Evolutionary conservation across 2,888 invertebrate species (phyloP), one percentile per base, ranked within the genome.

Genomic region (Coecobrya sp.): DNA sequence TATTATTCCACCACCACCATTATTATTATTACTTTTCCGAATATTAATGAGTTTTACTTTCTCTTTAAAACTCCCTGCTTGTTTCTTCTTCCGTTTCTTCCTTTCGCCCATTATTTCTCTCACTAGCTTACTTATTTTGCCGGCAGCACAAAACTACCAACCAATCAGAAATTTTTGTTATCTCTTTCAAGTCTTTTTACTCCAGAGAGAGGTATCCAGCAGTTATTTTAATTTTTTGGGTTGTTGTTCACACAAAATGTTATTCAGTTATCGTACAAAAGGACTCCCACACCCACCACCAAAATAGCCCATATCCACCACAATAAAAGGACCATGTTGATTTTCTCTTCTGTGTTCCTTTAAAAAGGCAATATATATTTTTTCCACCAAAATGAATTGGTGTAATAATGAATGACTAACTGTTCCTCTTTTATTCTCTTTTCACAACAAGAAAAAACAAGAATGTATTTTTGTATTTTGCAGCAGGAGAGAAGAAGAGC

Each of bases 331-430:
- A 73, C 30, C 73, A 73, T 73, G 73, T 42, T 73, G 27, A 68
- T 45, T 73, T 13, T 10, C 19, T 22, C 1, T 52, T 52, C 19
- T 62, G 19, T 62, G 13, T 65, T 27, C 13, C 25, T 65, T 25
- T 7, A 22, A 65, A 27, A 65, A 11, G 27, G 27, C 27, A 65
- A n/a, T 27, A 27, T 25, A 27, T 65, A 22, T 62, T 11, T 62
- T 65, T 65, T 76, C 59, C 65, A 65, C 42, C 25, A n/a, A 7
- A 30, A 82, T 27, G 25, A 82, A 82, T 59, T 70, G 70, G 70
- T 30, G 22, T 86, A 68, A 70, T 70, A 70, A 70, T 70, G 68
- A 85, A 85, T 85, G 68, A 68, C 52, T 52, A 13, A 52, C 36
- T 25, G 55, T 52, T 59, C 19, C 59, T 19, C 8, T 59, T 59